Evolutionary conservation across 2,888 invertebrate genomes (phyloP).

Genomic region (Hirtodrosophila duncani): DNA sequence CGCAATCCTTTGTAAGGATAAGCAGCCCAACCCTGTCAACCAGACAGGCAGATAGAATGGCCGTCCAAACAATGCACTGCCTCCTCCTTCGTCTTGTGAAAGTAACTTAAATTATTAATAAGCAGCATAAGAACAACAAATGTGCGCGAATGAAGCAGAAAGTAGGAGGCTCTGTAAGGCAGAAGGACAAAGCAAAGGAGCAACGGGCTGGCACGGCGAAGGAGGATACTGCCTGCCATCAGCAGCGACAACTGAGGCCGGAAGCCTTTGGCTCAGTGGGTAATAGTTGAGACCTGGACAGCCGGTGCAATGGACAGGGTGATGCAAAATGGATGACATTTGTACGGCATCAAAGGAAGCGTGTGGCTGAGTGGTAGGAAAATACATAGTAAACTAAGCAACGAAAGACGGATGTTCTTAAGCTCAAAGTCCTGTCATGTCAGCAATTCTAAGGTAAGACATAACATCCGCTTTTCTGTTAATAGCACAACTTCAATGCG

Average conservation of each 20-base stretch:
- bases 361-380: conserved; percentile 19
- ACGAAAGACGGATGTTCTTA: conserved; percentile 15
- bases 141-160: conserved; percentile 53
- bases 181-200: conserved; percentile 32
- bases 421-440: conserved; percentile 22
- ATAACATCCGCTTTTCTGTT: too few species aligned
- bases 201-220: too few species aligned
- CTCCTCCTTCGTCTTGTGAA: conserved; percentile 38
- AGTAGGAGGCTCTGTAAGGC: conserved; percentile 26
- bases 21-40: conserved; percentile 17
- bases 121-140: conserved; percentile 68
- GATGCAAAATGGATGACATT: too few species aligned
- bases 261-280: too few species aligned
- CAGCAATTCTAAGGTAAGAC: conserved; percentile 7
- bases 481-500: too few species aligned
- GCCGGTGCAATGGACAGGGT: too few species aligned
- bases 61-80: conserved; percentile 39
- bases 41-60: conserved; percentile 25
- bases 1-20: conserved; percentile 66
- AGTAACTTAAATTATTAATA: conserved; percentile 71
- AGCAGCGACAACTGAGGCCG: too few species aligned
- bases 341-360: conserved; percentile 24
- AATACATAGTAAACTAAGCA: too few species aligned
- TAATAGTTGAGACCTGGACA: too few species aligned
- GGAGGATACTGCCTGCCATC: too few species aligned